These are phyloP conservation scores for Peromyscus maniculatus DNA, from an alignment of 2,113 vertebrate species.

Conservation along the genomic window DNA sequence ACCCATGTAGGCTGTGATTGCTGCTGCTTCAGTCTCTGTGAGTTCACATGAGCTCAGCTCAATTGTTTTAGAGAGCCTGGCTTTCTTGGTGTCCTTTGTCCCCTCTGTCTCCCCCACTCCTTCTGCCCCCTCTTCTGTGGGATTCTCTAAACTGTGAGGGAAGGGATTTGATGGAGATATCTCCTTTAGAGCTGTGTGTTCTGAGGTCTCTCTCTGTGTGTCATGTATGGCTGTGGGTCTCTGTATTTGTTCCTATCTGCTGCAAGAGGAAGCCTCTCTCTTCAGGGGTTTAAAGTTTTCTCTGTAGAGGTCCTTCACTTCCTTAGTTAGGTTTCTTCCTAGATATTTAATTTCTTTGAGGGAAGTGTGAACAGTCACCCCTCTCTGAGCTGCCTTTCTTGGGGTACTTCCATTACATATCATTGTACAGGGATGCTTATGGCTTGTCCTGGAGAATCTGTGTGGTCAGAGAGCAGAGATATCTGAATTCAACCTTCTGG, in stretches of 20 bases:
- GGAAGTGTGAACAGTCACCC: not conserved
- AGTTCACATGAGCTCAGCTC: not conserved
- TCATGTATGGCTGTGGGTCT: not conserved
- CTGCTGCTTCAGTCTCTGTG: not conserved
- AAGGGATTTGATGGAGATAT: not conserved
- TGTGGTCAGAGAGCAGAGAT: not conserved
- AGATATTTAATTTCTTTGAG: not conserved
- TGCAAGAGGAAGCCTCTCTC: not conserved
- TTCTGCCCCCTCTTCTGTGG: not conserved
- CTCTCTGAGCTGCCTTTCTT: not conserved
- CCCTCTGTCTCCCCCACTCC: rapidly evolving
- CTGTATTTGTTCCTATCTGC: not conserved
- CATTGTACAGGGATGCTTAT: not conserved
- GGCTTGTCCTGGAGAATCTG: not conserved
- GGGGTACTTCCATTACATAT: not conserved
- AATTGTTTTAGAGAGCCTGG: not conserved
- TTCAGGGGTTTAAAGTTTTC: not conserved
- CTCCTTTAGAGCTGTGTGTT: not conserved
- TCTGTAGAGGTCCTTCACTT: not conserved
- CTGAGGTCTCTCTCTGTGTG: not conserved
- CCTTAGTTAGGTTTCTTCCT: not conserved
- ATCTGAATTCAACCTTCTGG: not conserved
- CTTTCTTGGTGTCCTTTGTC: not conserved
- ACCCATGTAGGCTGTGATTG: not conserved
- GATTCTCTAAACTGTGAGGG: not conserved